These are phyloP conservation scores for Brachyrhaphis roseni DNA, from an alignment of 2,797 vertebrate species.

Conservation along the genomic window DNA sequence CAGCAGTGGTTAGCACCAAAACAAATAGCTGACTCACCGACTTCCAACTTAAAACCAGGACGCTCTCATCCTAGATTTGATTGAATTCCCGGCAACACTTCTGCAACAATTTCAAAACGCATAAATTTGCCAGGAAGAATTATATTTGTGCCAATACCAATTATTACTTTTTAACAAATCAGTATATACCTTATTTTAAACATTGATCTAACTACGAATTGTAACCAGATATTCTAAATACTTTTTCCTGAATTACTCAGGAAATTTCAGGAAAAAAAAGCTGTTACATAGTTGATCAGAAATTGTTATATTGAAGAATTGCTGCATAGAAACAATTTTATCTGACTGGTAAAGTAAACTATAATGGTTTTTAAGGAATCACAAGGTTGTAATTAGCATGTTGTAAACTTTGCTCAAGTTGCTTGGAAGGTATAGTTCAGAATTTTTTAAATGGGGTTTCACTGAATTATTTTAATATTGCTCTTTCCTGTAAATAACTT, in stretches of 20 bases:
- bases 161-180: neutral
- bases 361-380: too few species aligned
- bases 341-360: neutral
- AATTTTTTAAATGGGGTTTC: neutral
- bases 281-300: neutral
- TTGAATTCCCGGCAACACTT: neutral
- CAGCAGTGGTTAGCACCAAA: neutral
- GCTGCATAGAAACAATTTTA: neutral
- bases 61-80: neutral
- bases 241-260: neutral
- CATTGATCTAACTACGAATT: neutral
- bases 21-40: neutral
- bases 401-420: neutral
- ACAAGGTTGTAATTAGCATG: neutral
- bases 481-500: neutral
- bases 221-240: neutral
- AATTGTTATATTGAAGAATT: neutral
- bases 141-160: too few species aligned
- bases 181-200: neutral
- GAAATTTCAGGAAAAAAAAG: neutral
- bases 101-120: neutral
- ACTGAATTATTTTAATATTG: neutral
- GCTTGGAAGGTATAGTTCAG: neutral
- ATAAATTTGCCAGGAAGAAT: neutral
- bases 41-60: neutral